Conservation (phyloP, 2,888 invertebrate genomes). For the Epistrophe eligans region DNA sequence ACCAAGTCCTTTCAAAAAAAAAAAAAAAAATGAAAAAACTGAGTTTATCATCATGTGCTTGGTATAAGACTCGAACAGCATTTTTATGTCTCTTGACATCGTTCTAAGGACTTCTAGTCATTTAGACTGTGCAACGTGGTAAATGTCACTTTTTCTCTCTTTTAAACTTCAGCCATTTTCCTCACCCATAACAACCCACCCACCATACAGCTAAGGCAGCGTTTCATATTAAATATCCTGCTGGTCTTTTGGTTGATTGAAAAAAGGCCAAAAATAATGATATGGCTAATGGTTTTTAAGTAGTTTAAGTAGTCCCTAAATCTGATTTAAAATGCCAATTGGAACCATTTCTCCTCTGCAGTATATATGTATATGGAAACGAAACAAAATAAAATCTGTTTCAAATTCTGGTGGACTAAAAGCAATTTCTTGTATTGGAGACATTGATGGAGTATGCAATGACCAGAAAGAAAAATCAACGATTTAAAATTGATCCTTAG, state of each 20-base stretch:
- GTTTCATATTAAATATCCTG: conserved; percentile 15
- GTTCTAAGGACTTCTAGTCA: conserved; percentile 57
- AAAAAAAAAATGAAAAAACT: conserved; percentile 6
- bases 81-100: conserved; percentile 72
- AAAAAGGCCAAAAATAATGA: conserved; percentile 40
- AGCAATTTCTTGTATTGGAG: conserved; percentile 57
- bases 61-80: conserved; percentile 47
- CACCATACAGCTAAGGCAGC: not conserved
- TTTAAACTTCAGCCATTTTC: conserved; percentile 9
- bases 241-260: conserved; percentile 5
- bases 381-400: not conserved
- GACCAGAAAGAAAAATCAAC: not conserved
- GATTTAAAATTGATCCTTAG: not conserved
- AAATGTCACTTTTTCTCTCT: conserved; percentile 16
- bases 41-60: conserved; percentile 58
- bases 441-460: not conserved
- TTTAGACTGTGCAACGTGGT: conserved; percentile 46
- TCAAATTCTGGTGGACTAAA: conserved; percentile 38
- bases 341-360: not conserved
- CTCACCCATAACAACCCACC: not conserved
- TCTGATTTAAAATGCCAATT: conserved; percentile 51
- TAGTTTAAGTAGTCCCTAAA: conserved; percentile 44
- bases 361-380: not conserved
- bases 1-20: conserved; percentile 7
- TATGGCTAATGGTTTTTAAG: conserved; percentile 62